Evolutionary conservation across 1,140 invertebrate species (phyloP), one percentile per base, ranked within the genome.

Genomic region (Hydropsyche tenuis): DNA sequence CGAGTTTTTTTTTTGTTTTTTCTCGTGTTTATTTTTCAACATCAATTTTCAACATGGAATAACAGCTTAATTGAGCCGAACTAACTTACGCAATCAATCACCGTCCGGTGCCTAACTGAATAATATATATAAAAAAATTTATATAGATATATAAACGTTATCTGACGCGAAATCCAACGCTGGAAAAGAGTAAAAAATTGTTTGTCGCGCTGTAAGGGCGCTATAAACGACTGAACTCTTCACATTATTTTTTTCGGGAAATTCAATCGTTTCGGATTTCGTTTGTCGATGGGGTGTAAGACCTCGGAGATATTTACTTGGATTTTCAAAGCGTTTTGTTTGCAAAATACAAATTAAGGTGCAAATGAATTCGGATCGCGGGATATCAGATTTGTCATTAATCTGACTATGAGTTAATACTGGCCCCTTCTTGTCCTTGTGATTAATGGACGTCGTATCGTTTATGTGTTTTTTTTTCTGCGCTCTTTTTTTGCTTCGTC

Each of bases 11-110:
- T 48, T 48, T 48, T 48, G 45, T 48, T 48, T 48, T 48, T 60
- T 60, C 23, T 43, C n/a, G 14, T 51, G 63, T 65, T 42, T 65
- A 43, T 65, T 68, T 68, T 68, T 68, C 46, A 30, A 20, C 7
- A 51, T 46, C 65, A 48, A 68, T 68, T 68, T 68, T 68, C 65
- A 43, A 68, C 43, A 23, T 68, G 65, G 45, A 68, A 68, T 68
- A 68, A 68, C 65, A 68, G 45, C 65, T 68, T 68, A 68, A 68
- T 68, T 68, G 65, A 46, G 65, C 65, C 23, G 43, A 68, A 68
- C 43, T 68, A 68, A 68, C 65, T 68, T 51, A 68, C 16, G 65
- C 46, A 68, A 68, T 68, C 65, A 68, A 68, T 68, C 65, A 68
- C 65, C 37, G 65, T 43, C 65, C 37, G 18, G 7, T n/a, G 56